A percentile compares a stretch with the other conserved stretches of the same genome.
These are phyloP conservation scores for Dromaius novaehollandiae DNA, from an alignment of 2,113 vertebrate genomes.

Conservation along the genomic window DNA sequence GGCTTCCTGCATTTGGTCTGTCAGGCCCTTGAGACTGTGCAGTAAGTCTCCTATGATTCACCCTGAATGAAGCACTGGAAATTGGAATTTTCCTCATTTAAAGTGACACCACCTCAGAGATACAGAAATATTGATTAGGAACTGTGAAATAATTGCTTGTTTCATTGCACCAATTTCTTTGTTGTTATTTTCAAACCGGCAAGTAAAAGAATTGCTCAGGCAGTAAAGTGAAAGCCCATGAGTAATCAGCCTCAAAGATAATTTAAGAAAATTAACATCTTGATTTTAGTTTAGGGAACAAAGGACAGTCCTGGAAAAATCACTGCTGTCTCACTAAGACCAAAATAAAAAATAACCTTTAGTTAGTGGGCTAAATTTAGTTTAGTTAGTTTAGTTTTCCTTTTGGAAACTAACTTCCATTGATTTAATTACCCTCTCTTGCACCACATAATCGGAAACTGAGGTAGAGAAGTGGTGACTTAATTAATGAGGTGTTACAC, in stretches of 20 bases:
- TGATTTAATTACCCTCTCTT: constrained; percentile 25
- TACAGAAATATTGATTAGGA: background rate
- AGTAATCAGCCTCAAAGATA: background rate
- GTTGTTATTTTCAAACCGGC: background rate
- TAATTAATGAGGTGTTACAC: background rate
- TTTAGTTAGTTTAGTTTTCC: background rate
- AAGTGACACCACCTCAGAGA: background rate
- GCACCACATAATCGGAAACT: constrained; percentile 2
- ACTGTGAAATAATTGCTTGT: background rate
- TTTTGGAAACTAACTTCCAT: background rate
- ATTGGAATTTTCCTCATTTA: background rate
- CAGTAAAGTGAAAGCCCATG: background rate
- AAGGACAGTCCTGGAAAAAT: background rate
- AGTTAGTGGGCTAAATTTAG: background rate
- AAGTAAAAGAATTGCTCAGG: background rate
- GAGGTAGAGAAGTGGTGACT: constrained; percentile 50
- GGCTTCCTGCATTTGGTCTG: background rate
- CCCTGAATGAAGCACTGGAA: background rate
- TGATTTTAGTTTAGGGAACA: background rate
- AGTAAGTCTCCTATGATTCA: background rate
- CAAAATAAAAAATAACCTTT: background rate
- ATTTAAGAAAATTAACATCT: background rate
- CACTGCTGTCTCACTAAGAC: background rate
- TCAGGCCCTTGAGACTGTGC: background rate
- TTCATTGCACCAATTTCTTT: background rate